Evolutionary conservation across 92 coral and sea anemone genomes (phyloP).

Genomic region (Porites rus): DNA sequence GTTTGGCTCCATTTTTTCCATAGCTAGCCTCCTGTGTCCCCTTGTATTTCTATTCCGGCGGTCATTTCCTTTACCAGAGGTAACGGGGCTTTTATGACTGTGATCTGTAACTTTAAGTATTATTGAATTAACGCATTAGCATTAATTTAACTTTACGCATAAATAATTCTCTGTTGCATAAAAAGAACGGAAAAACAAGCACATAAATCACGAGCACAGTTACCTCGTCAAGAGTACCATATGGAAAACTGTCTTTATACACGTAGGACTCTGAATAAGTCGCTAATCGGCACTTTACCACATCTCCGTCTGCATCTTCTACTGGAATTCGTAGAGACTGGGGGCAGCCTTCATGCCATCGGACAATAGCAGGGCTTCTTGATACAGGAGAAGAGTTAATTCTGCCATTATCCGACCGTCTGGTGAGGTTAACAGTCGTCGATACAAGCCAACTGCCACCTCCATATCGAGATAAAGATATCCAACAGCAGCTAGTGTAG

Average conservation of each 20-base stretch:
- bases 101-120: too few relatives aligned
- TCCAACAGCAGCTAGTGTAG: conserved; percentile 61
- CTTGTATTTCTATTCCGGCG: too few relatives aligned
- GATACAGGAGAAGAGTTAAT: conserved; percentile 74
- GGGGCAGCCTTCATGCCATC: conserved; percentile 49
- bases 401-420: conserved; percentile 49
- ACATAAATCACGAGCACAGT: neutral
- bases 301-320: conserved; percentile 65
- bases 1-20: too few relatives aligned
- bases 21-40: too few relatives aligned
- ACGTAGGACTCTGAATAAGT: conserved; percentile 37
- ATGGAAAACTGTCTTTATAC: conserved; percentile 38
- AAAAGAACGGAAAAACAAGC: neutral
- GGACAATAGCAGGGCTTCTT: conserved; percentile 55
- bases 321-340: conserved; percentile 52
- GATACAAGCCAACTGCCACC: conserved; percentile 41
- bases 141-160: too few relatives aligned
- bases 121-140: too few relatives aligned
- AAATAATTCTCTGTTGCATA: neutral
- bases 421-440: conserved; percentile 46
- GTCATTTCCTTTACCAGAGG: too few relatives aligned
- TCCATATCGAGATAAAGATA: conserved; percentile 25
- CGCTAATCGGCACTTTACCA: conserved; percentile 70
- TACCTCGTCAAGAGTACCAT: conserved; percentile 61
- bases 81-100: too few relatives aligned